Evolutionary conservation across 2,113 vertebrate species (phyloP), one percentile per base, ranked within the genome.

Genomic region (Oreochromis spilurus): DNA sequence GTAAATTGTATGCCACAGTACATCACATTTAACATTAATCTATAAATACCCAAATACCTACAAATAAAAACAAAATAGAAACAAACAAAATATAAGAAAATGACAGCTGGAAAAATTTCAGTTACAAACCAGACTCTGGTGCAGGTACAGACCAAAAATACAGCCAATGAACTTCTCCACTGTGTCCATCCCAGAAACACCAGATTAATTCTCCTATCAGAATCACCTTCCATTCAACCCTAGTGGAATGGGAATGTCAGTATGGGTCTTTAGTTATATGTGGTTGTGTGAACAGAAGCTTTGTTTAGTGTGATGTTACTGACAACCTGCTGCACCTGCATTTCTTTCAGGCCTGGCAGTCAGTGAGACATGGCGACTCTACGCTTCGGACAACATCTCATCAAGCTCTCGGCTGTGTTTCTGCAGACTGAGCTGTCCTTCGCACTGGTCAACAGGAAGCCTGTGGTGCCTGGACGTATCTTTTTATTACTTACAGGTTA

Each of bases 391-490:
- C 97, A 97, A 79, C 97, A 98, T 89, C 86, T 98, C 65, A 95
- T 98, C 94, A 97, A 97, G 85, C 96, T 97, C 14, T 97, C 97
- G 0, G 81, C 93, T 21, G 96, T 99, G 54, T 98, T 98, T 92
- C 94, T 98, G 90, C 94, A 95, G 93, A 98, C 97, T 0, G 97
- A 98, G 58, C 92, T 98, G 55, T 97, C 98, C 82, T 98, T 97
- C 2, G 97, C 97, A 2, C 92, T 98, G 1, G 98, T 99, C 93
- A 98, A 98, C 92, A 96, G 97, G 82, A 97, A 96, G 84, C 97
- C 97, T 0, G 97, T 98, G 89, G 95, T 98, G 12, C 97, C 97
- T 0, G 97, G 97, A 1, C 97, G 97, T 98, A 98, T 98, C 97
- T 97, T 99, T 97, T 54, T 19, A 81, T 87, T 53, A 65, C 81